These are phyloP conservation scores for Enteromius thamalakanensis DNA, from an alignment of 2,797 vertebrate genomes.

Conservation along the genomic window DNA sequence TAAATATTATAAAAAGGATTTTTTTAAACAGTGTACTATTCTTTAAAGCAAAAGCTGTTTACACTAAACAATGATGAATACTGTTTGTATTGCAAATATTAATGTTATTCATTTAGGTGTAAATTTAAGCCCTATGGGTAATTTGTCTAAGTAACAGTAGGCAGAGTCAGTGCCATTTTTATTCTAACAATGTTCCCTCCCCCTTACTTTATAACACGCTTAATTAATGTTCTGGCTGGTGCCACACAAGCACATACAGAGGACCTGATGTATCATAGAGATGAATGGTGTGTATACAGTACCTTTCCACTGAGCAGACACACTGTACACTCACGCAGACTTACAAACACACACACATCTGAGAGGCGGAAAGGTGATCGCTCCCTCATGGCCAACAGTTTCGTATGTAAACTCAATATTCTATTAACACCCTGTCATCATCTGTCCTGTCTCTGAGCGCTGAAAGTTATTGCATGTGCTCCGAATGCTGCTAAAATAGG, in stretches of 20 bases:
- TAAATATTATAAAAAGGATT: too few relatives aligned
- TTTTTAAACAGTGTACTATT: not conserved
- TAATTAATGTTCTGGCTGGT: not conserved
- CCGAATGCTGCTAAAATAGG: not conserved
- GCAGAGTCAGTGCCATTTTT: not conserved
- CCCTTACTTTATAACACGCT: not conserved
- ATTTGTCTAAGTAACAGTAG: not conserved
- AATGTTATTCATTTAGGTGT: not conserved
- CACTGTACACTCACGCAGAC: conserved; percentile 1
- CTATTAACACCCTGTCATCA: conserved; percentile 17
- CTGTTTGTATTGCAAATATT: not conserved
- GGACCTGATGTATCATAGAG: conserved; percentile 25
- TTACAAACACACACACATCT: conserved; percentile 14
- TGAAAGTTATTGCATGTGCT: conserved; percentile 30
- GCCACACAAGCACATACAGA: conserved; percentile 13
- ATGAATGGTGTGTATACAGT: conserved; percentile 48
- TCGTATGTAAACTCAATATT: conserved; percentile 38
- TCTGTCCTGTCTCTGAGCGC: conserved; percentile 36
- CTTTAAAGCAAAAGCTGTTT: not conserved
- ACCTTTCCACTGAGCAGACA: conserved; percentile 10
- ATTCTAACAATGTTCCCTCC: not conserved
- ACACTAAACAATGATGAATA: not conserved
- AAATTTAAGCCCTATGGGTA: not conserved
- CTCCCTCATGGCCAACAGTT: conserved; percentile 31
- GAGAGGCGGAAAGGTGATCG: conserved; percentile 28